These are phyloP conservation scores for Eurytoma adleriae DNA, from an alignment of 2,888 invertebrate species.

Conservation along the genomic window DNA sequence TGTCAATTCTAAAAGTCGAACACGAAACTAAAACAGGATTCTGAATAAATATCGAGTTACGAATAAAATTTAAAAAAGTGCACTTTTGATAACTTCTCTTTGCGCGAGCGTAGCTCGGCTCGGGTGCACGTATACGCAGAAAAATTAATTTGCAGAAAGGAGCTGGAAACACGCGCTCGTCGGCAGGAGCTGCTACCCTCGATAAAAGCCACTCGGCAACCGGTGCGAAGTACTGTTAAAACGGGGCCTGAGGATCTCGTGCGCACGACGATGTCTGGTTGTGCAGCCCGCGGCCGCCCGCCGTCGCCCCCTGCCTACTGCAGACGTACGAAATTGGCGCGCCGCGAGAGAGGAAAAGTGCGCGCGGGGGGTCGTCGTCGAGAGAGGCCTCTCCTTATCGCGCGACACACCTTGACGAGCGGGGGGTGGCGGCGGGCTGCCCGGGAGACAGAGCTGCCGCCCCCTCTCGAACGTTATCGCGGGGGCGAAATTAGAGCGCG, in stretches of 20 bases:
- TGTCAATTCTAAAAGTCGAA: no score
- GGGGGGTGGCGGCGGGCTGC: not conserved
- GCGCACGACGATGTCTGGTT: not conserved
- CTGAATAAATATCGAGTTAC: no score
- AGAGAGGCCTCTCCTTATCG: conserved; percentile 7
- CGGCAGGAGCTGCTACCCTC: not conserved
- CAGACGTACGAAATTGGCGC: not conserved
- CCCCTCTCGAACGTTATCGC: not conserved
- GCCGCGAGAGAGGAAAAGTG: not conserved
- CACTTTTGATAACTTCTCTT: no score
- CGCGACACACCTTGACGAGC: conserved; percentile 16
- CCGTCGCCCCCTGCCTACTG: not conserved
- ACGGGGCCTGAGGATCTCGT: not conserved
- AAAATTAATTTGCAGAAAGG: no score
- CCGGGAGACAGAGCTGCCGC: not conserved
- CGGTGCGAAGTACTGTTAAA: conserved; percentile 1
- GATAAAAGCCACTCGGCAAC: conserved; percentile 2
- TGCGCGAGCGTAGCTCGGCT: no score
- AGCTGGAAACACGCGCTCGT: not conserved
- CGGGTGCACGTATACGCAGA: no score
- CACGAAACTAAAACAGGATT: no score
- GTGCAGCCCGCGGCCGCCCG: not conserved
- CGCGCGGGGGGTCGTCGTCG: not conserved
- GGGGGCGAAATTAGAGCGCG: conserved; percentile 3
- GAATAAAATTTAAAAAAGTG: no score